A percentile compares a stretch with the other conserved stretches of the same genome.
phyloP scores from a whole-genome alignment of 2,888 invertebrate species.

The Hylaea fasciaria region DNA sequence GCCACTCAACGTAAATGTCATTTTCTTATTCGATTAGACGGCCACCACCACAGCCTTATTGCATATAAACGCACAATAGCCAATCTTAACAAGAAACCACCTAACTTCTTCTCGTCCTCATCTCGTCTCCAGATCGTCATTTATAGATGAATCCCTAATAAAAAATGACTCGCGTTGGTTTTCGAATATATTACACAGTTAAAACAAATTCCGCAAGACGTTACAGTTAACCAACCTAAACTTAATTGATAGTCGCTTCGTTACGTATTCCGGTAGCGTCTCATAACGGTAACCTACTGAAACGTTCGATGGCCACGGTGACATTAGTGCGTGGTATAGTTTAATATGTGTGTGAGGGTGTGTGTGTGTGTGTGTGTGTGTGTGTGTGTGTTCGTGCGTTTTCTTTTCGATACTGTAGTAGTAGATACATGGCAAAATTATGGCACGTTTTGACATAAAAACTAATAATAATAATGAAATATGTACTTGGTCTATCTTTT shows the following conservation, averaged over 20 bases:
- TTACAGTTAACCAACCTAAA: constrained; percentile 44
- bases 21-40: too few relatives aligned
- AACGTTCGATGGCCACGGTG: constrained; percentile 35
- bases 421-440: neutral
- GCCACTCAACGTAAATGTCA: too few relatives aligned
- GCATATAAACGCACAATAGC: too few relatives aligned
- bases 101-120: too few relatives aligned
- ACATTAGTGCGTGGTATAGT: constrained; percentile 4
- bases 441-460: neutral
- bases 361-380: neutral
- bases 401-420: neutral
- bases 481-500: too few relatives aligned
- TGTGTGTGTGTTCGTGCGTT: constrained; percentile 1
- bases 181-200: constrained; percentile 36
- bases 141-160: too few relatives aligned
- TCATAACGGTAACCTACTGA: constrained; percentile 42
- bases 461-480: too few relatives aligned
- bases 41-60: too few relatives aligned
- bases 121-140: too few relatives aligned
- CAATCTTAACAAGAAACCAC: too few relatives aligned
- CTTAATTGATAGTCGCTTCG: constrained; percentile 35
- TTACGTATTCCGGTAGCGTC: constrained; percentile 39
- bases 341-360: too few relatives aligned
- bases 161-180: neutral
- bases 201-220: constrained; percentile 36